Evolutionary conservation across 2,113 vertebrate genomes (phyloP).

Genomic region (Poeciliopsis retropinna): DNA sequence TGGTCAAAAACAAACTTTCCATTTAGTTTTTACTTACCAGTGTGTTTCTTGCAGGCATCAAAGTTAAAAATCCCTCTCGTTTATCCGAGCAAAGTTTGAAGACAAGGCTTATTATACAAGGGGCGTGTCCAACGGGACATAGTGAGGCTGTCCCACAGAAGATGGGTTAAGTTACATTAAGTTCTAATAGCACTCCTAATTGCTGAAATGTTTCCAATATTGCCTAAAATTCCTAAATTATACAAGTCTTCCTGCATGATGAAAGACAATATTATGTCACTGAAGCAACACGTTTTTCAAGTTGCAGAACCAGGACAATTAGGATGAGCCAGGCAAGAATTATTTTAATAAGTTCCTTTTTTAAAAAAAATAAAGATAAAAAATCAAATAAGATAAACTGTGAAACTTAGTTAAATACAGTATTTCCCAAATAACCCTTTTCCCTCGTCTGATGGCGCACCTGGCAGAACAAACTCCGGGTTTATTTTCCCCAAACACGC

Average conservation of each 20-base stretch:
- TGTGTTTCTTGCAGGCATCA: neutral
- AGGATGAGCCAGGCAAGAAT: too few relatives aligned
- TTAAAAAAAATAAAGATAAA: too few relatives aligned
- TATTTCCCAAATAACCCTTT: too few relatives aligned
- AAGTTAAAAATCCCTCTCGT: neutral
- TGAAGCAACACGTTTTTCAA: too few relatives aligned
- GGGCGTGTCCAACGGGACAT: constrained; percentile 41
- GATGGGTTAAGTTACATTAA: neutral
- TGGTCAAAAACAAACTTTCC: neutral
- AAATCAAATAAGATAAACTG: too few relatives aligned
- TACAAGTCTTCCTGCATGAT: too few relatives aligned
- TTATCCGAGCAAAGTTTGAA: constrained; percentile 14
- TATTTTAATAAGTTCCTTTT: too few relatives aligned
- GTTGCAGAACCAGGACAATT: too few relatives aligned
- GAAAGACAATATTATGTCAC: too few relatives aligned
- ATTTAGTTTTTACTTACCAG: constrained; percentile 37
- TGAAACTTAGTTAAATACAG: too few relatives aligned
- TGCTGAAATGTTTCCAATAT: neutral
- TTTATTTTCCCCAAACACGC: rapidly evolving
- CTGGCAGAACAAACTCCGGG: constrained; percentile 33
- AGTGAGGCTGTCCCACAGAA: neutral
- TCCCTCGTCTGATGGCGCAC: neutral
- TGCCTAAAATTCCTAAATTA: neutral
- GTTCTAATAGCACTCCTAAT: neutral
- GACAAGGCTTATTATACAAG: constrained; percentile 4